These are phyloP conservation scores for Salvelinus fontinalis DNA, from an alignment of 2,113 vertebrate genomes.

Conservation along the genomic window DNA sequence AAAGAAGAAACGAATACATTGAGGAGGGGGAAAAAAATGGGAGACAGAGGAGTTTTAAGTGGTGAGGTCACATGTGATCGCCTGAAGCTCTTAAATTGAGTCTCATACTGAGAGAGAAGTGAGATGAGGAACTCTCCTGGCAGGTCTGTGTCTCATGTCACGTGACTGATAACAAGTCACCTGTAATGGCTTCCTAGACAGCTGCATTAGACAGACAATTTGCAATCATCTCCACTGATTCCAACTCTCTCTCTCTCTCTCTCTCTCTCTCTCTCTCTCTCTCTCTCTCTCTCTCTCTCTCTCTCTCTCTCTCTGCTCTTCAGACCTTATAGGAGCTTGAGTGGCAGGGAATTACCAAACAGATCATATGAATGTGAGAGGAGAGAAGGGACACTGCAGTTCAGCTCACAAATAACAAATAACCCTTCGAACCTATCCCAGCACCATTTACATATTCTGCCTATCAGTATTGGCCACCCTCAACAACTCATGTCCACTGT, in stretches of 20 bases:
- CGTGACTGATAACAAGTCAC: slow-evolving; percentile 72
- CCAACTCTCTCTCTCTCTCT: slow-evolving; percentile 41
- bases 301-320: slow-evolving; percentile 33
- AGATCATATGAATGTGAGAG: slow-evolving; percentile 69
- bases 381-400: slow-evolving; percentile 58
- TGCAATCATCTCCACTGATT: slow-evolving; percentile 53
- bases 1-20: slow-evolving; percentile 19
- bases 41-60: slow-evolving; percentile 65
- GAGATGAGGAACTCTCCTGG: slow-evolving; percentile 63
- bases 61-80: slow-evolving; percentile 73
- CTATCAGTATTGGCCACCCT: slow-evolving; percentile 46
- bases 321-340: slow-evolving; percentile 69
- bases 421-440: slow-evolving; percentile 47
- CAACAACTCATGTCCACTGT: slow-evolving; percentile 40
- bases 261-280: slow-evolving; percentile 28
- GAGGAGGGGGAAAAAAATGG: slow-evolving; percentile 43
- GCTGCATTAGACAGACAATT: slow-evolving; percentile 63
- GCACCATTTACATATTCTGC: slow-evolving; percentile 56
- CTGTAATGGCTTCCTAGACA: slow-evolving; percentile 69
- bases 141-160: slow-evolving; percentile 68
- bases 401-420: slow-evolving; percentile 72
- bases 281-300: slow-evolving; percentile 25
- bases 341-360: slow-evolving; percentile 73
- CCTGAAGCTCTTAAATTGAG: slow-evolving; percentile 72
- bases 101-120: slow-evolving; percentile 62